Evolutionary conservation across 1,140 invertebrate genomes (phyloP).

Genomic region (Pristionchus pacificus): DNA sequence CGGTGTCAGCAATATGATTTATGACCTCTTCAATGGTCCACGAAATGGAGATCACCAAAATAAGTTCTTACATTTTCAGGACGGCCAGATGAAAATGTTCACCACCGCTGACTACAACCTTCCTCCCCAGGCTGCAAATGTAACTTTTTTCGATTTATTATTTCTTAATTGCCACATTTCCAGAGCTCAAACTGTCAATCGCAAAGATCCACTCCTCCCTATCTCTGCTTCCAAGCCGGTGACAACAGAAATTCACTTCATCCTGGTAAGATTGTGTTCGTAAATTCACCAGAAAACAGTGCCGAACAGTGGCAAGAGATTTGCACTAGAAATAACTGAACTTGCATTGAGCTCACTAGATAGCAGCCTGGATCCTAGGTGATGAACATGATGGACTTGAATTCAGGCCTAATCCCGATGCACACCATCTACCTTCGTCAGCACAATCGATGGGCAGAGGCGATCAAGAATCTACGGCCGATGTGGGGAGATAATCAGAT

Average conservation of each 20-base stretch:
- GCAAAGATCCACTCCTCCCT: no score
- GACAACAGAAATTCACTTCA: conserved; percentile 31
- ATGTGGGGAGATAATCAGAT: conserved; percentile 20
- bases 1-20: no score
- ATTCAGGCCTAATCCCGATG: conserved; percentile 5
- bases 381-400: background rate
- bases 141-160: conserved; percentile 1
- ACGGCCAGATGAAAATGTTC: no score
- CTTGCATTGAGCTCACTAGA: conserved; percentile 16
- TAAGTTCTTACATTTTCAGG: no score
- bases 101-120: conserved; percentile 18
- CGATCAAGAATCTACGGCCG: background rate
- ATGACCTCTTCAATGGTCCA: no score
- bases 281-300: no score
- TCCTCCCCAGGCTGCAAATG: conserved; percentile 26
- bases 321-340: conserved; percentile 13
- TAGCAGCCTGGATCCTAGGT: no score
- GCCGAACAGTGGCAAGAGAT: no score
- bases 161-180: no score
- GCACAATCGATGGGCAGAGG: conserved; percentile 25
- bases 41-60: no score
- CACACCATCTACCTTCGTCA: conserved; percentile 26
- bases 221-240: conserved; percentile 21
- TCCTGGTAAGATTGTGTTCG: conserved; percentile 3
- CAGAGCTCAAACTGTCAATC: conserved; percentile 29